A percentile compares a stretch with the other conserved stretches of the same genome.
Evolutionary conservation across 2,113 vertebrate species (phyloP).

Genomic region (Thalassoma bifasciatum): DNA sequence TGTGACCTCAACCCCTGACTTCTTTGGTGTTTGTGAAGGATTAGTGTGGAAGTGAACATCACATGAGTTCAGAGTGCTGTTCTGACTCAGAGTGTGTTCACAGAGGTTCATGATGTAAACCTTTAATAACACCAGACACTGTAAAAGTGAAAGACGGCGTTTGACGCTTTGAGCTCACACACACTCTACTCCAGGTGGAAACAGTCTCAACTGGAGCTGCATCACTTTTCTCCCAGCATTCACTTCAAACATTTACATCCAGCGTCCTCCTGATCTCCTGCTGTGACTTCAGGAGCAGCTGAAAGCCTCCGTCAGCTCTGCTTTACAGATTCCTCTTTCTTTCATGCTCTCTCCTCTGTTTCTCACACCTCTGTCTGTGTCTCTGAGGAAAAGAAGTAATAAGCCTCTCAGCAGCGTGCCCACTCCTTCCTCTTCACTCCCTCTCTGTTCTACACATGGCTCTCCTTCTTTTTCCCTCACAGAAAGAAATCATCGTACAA

Average conservation of each 20-base stretch:
- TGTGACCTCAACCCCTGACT: no score
- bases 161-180: not conserved
- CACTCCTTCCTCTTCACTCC: no score
- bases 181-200: not conserved
- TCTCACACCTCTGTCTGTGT: not conserved
- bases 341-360: not conserved
- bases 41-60: no score
- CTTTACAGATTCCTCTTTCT: not conserved
- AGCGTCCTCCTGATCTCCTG: not conserved
- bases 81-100: no score
- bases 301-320: not conserved
- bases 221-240: not conserved
- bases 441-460: not conserved
- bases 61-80: no score
- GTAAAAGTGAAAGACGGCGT: no score
- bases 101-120: no score
- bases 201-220: not conserved
- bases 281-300: not conserved
- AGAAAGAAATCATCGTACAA: no score
- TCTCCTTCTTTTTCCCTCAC: not conserved
- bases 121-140: no score
- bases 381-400: not conserved
- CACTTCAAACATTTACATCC: not conserved
- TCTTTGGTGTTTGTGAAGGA: no score
- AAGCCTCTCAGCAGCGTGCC: not conserved